These are phyloP conservation scores for Heterodera filipjevi DNA, from an alignment of 2,888 invertebrate species.

Conservation along the genomic window DNA sequence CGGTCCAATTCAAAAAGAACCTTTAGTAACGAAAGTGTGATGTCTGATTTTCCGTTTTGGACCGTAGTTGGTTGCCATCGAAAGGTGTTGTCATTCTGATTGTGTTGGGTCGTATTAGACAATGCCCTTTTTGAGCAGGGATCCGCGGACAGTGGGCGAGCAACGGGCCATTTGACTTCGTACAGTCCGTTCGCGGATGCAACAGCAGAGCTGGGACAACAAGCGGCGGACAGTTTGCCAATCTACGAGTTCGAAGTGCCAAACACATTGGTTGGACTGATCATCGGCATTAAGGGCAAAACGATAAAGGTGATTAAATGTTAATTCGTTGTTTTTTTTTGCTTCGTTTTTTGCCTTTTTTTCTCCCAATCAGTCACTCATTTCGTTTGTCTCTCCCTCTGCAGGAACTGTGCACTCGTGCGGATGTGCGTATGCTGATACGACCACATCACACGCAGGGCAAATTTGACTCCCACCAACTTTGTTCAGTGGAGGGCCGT, in stretches of 20 bases:
- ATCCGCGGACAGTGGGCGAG: conserved; percentile 63
- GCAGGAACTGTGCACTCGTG: conserved; percentile 61
- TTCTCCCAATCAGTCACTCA: background rate
- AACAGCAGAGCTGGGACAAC: conserved; percentile 22
- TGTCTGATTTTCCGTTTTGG: no score
- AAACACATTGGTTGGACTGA: conserved; percentile 64
- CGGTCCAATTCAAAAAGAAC: no score
- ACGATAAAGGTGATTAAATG: conserved; percentile 56
- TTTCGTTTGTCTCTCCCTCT: conserved; percentile 25
- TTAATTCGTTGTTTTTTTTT: conserved; percentile 4
- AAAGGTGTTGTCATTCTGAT: background rate
- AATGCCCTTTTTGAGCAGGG: conserved; percentile 49
- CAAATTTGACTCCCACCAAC: conserved; percentile 61
- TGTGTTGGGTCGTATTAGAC: no score
- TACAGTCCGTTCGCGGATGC: conserved; percentile 43
- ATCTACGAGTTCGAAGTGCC: conserved; percentile 66
- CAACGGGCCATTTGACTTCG: conserved; percentile 56
- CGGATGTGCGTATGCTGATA: conserved; percentile 62
- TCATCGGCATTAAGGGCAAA: conserved; percentile 64
- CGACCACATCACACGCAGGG: conserved; percentile 59
- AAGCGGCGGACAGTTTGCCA: conserved; percentile 42
- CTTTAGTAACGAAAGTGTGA: no score
- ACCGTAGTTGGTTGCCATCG: background rate
- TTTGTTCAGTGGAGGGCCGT: conserved; percentile 64
- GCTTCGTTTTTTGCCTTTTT: conserved; percentile 18